Percentiles rank a stretch among this genome's conserved stretches.
Evolutionary conservation across 2,113 vertebrate genomes (phyloP).

Genomic region (Forbesichthys agassizii): DNA sequence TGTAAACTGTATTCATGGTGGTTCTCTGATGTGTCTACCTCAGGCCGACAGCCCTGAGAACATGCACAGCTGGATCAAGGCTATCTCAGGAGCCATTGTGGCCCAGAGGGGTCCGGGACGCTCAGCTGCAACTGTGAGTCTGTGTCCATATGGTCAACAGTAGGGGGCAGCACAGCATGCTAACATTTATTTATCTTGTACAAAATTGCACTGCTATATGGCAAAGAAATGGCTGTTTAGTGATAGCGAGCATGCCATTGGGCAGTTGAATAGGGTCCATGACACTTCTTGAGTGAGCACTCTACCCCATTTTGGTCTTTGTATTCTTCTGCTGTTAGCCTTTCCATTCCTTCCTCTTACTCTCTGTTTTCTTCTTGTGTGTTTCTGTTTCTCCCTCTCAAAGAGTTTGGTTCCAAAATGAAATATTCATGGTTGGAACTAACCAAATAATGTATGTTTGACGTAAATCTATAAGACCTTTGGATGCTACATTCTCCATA

Average conservation of each 20-base stretch:
- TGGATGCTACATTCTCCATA: too few relatives aligned
- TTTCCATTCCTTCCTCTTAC: neutral
- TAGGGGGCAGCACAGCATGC: too few relatives aligned
- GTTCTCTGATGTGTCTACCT: neutral
- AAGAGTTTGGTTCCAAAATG: conserved; percentile 14
- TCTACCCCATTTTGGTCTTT: neutral
- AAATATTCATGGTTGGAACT: neutral
- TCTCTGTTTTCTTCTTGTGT: neutral
- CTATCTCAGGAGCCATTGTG: conserved; percentile 93
- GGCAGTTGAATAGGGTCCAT: too few relatives aligned
- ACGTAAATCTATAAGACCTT: too few relatives aligned
- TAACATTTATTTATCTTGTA: too few relatives aligned
- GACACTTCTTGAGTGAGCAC: neutral
- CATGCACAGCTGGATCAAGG: conserved; percentile 98
- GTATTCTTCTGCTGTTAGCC: neutral
- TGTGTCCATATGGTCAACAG: too few relatives aligned
- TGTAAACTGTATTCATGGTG: too few relatives aligned
- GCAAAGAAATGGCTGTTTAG: too few relatives aligned
- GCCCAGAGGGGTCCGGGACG: conserved; percentile 91
- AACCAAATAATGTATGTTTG: neutral
- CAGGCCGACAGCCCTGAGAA: conserved; percentile 96
- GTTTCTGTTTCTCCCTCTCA: conserved; percentile 2
- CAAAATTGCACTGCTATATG: too few relatives aligned
- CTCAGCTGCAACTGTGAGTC: conserved; percentile 87
- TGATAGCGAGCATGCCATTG: too few relatives aligned